Conservation (phyloP, 2,888 invertebrate genomes). For the Lordiphosa andalusiaca region DNA sequence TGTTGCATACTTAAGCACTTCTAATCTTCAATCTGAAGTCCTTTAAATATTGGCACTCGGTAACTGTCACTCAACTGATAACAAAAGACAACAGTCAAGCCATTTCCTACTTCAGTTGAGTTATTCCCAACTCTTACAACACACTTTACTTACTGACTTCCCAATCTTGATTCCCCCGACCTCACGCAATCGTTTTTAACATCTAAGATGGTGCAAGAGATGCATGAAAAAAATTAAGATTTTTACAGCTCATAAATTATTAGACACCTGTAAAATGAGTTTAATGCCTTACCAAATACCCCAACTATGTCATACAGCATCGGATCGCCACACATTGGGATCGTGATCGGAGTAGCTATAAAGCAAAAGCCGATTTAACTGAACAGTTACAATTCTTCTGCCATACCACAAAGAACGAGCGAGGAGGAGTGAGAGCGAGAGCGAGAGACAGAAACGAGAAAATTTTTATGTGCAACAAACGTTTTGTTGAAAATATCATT, state of each 20-base stretch:
- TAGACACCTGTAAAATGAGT: slow-evolving; percentile 63
- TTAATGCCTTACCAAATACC: slow-evolving; percentile 46
- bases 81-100: no score
- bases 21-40: no score
- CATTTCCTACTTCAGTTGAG: no score
- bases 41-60: no score
- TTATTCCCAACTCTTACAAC: no score
- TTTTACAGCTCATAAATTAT: slow-evolving; percentile 71
- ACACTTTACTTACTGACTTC: no score
- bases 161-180: no score
- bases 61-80: no score
- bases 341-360: slow-evolving; percentile 39
- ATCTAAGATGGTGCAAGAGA: slow-evolving; percentile 12
- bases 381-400: slow-evolving; percentile 59
- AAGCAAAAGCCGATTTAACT: slow-evolving; percentile 66
- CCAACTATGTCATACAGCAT: slow-evolving; percentile 27
- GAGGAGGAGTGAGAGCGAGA: background rate
- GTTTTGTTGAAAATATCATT: slow-evolving; percentile 77
- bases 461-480: slow-evolving; percentile 69
- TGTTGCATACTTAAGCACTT: no score
- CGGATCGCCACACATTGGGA: slow-evolving; percentile 3
- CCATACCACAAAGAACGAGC: slow-evolving; percentile 29
- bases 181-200: no score
- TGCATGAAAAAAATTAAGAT: slow-evolving; percentile 44
- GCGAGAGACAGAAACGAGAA: slow-evolving; percentile 11